These are phyloP conservation scores for Cyrtodaria siliqua DNA, from an alignment of 2,888 invertebrate species.

Conservation along the genomic window DNA sequence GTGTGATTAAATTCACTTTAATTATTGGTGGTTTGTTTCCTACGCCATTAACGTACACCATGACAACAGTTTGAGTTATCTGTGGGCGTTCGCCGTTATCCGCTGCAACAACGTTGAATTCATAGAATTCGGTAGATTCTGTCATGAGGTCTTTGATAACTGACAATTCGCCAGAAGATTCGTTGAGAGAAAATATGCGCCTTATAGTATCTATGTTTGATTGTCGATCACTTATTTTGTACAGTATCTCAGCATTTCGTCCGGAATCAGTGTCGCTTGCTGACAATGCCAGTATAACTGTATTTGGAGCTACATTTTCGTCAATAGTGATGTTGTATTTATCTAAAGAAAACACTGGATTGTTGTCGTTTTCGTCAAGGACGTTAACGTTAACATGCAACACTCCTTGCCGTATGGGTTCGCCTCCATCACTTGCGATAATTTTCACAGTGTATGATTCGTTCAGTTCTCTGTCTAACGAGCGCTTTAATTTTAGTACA, in stretches of 20 bases:
- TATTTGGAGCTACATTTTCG: constrained; percentile 69
- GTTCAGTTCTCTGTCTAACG: constrained; percentile 75
- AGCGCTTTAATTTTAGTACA: constrained; percentile 64
- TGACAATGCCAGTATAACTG: constrained; percentile 87
- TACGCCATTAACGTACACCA: constrained; percentile 61
- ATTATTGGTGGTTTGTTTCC: constrained; percentile 58
- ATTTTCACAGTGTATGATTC: constrained; percentile 72
- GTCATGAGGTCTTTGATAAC: constrained; percentile 57
- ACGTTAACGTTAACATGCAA: constrained; percentile 75
- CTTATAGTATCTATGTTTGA: constrained; percentile 59
- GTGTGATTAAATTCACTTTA: constrained; percentile 48
- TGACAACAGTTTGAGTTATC: constrained; percentile 67
- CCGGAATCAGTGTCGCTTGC: constrained; percentile 95
- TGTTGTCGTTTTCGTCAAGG: constrained; percentile 78
- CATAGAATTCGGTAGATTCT: constrained; percentile 60
- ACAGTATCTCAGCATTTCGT: constrained; percentile 89
- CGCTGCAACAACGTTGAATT: constrained; percentile 72
- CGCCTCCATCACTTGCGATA: constrained; percentile 77
- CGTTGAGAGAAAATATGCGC: constrained; percentile 51
- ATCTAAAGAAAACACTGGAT: constrained; percentile 69
- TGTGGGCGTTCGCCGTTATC: constrained; percentile 73
- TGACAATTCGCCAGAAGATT: constrained; percentile 58
- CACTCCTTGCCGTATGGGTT: constrained; percentile 64
- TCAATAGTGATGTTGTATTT: constrained; percentile 73
- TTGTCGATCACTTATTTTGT: constrained; percentile 81